Evolutionary conservation across 2,113 vertebrate species (phyloP), one percentile per base, ranked within the genome.

Genomic region (Sardina pilchardus): DNA sequence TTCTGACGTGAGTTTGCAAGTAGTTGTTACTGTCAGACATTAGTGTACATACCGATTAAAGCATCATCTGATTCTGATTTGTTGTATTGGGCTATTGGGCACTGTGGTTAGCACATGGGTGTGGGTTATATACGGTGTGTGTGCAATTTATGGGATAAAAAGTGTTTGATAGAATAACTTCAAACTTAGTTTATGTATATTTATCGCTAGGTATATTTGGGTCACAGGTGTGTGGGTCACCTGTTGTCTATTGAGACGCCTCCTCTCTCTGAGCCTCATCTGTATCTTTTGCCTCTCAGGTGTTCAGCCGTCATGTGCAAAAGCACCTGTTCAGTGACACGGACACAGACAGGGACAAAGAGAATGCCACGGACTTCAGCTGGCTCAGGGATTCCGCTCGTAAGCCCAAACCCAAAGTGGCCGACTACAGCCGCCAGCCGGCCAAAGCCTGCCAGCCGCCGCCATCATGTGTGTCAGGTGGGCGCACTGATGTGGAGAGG

Each of bases 241-340:
- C 24, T n/a, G 75, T 75, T 84, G 21, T n/a, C 44, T 39, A 5
- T 44, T 10, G 34, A 84, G n/a, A 7, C 78, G n/a, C 3, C 4
- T 63, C 48, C 7, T n/a, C 16, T 19, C 36, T 75, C 2, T 30
- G 0, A 24, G 16, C n/a, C 39, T 44, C 19, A 4, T 12, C 26
- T 34, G 63, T 34, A 14, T 71, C 9, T 71, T 34, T 71, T 71
- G 63, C 10, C 36, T 56, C 3, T 30, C 59, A 95, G 95, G 47
- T 85, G 24, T 88, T 36, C 91, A 91, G 36, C 88, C 91, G 83
- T 80, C 78, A 89, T 87, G 92, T 88, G 71, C 96, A 94, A 90
- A 97, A 95, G 88, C 94, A 96, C 90, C 92, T 97, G 81, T 98
- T 99, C 81, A 99, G 96, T 93, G 97, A 98, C 90, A 95, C 95